Evolutionary conservation across 1,140 invertebrate genomes (phyloP).

Genomic region (Stenopsyche tienmushanensis): DNA sequence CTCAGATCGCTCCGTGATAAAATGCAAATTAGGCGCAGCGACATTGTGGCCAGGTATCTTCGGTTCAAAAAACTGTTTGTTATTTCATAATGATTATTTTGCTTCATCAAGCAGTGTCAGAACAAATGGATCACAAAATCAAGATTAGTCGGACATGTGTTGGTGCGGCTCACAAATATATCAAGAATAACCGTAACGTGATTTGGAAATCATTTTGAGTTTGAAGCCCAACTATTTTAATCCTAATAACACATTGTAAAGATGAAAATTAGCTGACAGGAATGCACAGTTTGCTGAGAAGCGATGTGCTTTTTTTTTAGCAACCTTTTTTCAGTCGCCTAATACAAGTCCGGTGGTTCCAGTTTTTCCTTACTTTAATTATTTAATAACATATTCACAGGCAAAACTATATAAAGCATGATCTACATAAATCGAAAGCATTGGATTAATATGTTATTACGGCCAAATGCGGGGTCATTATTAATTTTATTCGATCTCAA

Average conservation of each 20-base stretch:
- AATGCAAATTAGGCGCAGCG: conserved; percentile 24
- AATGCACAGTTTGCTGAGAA: too few species aligned
- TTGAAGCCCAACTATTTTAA: neutral
- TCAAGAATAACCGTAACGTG: neutral
- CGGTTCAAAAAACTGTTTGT: conserved; percentile 39
- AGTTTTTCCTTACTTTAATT: too few species aligned
- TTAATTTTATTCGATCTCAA: too few species aligned
- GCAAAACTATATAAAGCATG: too few species aligned
- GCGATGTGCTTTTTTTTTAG: too few species aligned
- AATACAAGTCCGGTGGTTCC: too few species aligned
- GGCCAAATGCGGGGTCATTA: too few species aligned
- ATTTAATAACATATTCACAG: too few species aligned
- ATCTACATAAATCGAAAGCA: too few species aligned
- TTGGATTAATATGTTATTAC: too few species aligned
- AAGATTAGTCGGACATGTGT: conserved; percentile 26
- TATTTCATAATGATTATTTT: conserved; percentile 42
- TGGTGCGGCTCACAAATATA: neutral
- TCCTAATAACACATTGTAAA: neutral
- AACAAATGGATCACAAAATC: conserved; percentile 39
- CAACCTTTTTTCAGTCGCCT: too few species aligned
- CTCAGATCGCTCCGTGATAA: conserved; percentile 37
- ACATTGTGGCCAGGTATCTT: conserved; percentile 32
- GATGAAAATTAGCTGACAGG: neutral
- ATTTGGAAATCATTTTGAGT: neutral
- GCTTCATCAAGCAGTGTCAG: conserved; percentile 39